Base-by-base conservation (phyloP, 2,888 invertebrate genomes). In the Schrankia costaestrigalis region DNA sequence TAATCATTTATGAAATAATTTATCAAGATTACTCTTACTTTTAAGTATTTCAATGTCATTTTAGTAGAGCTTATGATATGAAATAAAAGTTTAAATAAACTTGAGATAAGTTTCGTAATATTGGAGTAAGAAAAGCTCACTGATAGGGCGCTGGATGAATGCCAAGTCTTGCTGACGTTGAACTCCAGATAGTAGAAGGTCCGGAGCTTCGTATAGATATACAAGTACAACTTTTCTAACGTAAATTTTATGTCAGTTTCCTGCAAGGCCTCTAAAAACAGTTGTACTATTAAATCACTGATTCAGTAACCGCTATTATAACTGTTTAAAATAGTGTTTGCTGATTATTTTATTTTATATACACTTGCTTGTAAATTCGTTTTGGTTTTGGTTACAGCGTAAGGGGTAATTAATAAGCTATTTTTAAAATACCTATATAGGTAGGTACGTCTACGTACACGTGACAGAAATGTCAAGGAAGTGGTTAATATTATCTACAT, bases 121-220 rank as follows among this genome's bases (percentile, higher is more conserved):
- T 41, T 46, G 52, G 54, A 48, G 50, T 49, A 48, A 48, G 55
- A 50, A 42, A 32, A 33, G 48, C 39, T 52, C 40, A 51, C 49
- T 61, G 55, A 59, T 57, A 57, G 53, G 47, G 49, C 37, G 53
- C 65, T 74, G 72, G 72, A 62, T 36, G 13, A 31, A 38, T 52
- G 72, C 73, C 71, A 74, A 64, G 46, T 46, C 44, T 66, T 56
- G 47, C 45, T 56, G 53, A 56, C 55, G 56, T 58, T 57, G 45
- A 49, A 51, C 48, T 53, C 56, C 47, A 41, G 37, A n/a, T n/a
- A n/a, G n/a, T n/a, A 40, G 45, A 38, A 47, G 54, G 50, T 41
- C 32, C 47, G 37, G 36, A 36, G 29, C 40, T 30, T 38, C 31
- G 41, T 37, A 52, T 43, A 42, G 43, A 48, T 31, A 46, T 35